Conservation (phyloP, 1,140 invertebrate species). For the Potamilus streckersoni region DNA sequence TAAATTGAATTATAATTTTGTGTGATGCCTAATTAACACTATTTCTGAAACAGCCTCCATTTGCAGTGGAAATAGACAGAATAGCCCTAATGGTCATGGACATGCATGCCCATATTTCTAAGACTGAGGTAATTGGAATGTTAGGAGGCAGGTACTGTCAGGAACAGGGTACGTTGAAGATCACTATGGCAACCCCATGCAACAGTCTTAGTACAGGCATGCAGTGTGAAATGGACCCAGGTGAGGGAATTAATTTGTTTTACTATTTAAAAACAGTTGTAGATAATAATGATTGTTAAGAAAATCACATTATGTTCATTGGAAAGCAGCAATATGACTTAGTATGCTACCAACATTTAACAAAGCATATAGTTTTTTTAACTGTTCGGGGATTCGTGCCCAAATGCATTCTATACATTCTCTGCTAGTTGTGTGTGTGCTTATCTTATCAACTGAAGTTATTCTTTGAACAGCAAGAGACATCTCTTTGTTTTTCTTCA, state of each 20-base stretch:
- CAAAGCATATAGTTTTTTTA: no score
- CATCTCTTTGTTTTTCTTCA: no score
- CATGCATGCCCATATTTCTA: conserved; percentile 77
- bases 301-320: neutral
- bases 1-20: no score
- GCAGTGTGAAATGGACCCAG: conserved; percentile 84
- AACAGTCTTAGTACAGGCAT: conserved; percentile 73
- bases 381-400: no score
- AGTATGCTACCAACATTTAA: neutral
- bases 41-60: conserved; percentile 72
- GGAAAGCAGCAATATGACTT: neutral
- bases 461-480: no score
- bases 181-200: conserved; percentile 73
- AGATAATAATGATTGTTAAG: neutral
- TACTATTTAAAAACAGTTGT: neutral
- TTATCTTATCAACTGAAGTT: no score
- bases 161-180: conserved; percentile 58
- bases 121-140: conserved; percentile 80
- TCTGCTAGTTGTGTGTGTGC: no score
- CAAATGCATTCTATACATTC: no score
- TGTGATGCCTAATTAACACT: no score
- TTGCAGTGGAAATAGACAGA: conserved; percentile 72
- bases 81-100: conserved; percentile 77
- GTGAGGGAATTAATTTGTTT: conserved; percentile 59
- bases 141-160: conserved; percentile 72